Evolutionary conservation across 37 sponge, comb jelly and placozoan species (phyloP).

Genomic region (Petrosia ficiformis): DNA sequence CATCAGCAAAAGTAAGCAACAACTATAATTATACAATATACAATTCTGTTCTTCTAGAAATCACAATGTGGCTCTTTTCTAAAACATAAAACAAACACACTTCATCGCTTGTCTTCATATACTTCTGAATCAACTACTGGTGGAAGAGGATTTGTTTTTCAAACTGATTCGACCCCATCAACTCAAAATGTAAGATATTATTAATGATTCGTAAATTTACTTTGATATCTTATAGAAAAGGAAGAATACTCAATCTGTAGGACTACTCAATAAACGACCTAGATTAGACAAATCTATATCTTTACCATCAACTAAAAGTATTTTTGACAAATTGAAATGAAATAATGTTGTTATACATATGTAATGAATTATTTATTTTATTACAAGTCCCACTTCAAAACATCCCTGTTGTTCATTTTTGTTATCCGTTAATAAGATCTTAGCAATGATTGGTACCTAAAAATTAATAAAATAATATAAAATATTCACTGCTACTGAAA

Average conservation of each 20-base stretch:
- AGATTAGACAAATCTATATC: conserved; percentile 17
- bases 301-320: too few species aligned
- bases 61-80: conserved; percentile 63
- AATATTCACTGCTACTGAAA: neutral
- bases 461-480: too few species aligned
- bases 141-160: conserved; percentile 63
- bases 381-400: conserved; percentile 24
- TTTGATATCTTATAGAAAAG: neutral
- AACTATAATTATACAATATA: neutral
- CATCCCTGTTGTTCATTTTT: conserved; percentile 5
- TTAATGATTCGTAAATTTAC: neutral
- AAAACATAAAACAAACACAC: conserved; percentile 23
- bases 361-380: conserved; percentile 8
- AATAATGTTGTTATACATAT: neutral
- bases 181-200: neutral
- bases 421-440: neutral
- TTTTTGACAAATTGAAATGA: neutral
- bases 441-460: neutral
- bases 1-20: neutral
- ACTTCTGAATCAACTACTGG: conserved; percentile 16
- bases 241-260: neutral
- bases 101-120: conserved; percentile 37
- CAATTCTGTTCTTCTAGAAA: neutral
- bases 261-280: conserved; percentile 7
- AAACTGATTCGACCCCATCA: conserved; percentile 13